phyloP scores from a whole-genome alignment of 2,113 vertebrate genomes.

The Megaceryle torquata region DNA sequence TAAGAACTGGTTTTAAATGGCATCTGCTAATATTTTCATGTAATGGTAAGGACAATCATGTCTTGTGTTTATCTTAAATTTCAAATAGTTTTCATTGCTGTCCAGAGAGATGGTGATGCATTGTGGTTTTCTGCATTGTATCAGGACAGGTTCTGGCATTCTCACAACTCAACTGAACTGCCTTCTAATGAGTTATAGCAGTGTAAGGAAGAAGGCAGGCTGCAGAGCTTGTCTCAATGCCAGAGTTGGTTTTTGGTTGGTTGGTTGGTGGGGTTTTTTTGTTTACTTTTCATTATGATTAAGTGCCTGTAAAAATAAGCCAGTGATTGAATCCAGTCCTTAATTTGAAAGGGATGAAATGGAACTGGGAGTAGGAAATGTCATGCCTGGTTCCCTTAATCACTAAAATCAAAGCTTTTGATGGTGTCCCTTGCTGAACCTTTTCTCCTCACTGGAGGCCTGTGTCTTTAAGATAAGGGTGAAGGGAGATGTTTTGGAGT shows the following conservation, averaged over 20 bases:
- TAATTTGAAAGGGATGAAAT: constrained; percentile 8
- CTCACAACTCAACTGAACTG: not conserved
- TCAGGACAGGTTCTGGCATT: not conserved
- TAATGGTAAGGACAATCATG: accelerated
- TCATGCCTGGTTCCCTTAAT: not conserved
- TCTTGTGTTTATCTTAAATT: not conserved
- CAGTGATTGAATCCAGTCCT: not conserved
- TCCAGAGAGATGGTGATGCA: not conserved
- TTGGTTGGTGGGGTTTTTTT: not conserved
- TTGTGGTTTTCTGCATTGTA: not conserved
- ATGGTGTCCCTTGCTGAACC: not conserved
- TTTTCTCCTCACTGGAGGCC: not conserved
- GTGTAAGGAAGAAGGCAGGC: not conserved
- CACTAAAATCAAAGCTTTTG: constrained; percentile 11
- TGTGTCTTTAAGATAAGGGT: not conserved
- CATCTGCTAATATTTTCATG: not conserved
- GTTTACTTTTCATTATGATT: not conserved
- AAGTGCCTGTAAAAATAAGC: constrained; percentile 35
- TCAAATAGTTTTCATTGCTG: not conserved
- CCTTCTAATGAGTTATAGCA: not conserved
- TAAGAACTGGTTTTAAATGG: not conserved
- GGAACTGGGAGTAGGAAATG: not conserved
- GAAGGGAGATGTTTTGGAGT: not conserved
- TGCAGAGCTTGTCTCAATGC: not conserved
- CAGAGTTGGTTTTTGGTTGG: not conserved